A percentile compares a stretch with the other conserved stretches of the same genome.
phyloP scores from a whole-genome alignment of 2,113 vertebrate species.

The Spermophilus dauricus region DNA sequence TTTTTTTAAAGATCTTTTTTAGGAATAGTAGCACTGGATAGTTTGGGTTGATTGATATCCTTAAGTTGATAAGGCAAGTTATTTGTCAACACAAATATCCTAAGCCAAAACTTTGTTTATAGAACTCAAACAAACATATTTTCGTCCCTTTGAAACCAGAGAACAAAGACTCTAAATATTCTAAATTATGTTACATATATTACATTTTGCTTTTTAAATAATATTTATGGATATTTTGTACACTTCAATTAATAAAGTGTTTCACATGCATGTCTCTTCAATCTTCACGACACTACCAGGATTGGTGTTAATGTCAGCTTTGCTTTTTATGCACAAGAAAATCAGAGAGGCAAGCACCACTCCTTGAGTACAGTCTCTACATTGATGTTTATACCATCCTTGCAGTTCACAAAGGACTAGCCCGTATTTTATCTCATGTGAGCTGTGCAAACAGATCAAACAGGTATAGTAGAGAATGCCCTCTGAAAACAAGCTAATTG shows the following conservation, averaged over 20 bases:
- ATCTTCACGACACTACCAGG: not conserved
- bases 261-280: not conserved
- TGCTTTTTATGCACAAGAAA: not conserved
- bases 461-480: not conserved
- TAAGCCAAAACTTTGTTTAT: constrained; percentile 42
- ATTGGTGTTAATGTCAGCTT: not conserved
- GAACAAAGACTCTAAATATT: constrained; percentile 41
- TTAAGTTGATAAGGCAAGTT: constrained; percentile 33
- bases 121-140: not conserved
- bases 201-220: not conserved
- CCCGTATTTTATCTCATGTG: not conserved
- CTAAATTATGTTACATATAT: not conserved
- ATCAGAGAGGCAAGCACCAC: not conserved
- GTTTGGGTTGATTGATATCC: constrained; percentile 30
- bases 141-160: not conserved
- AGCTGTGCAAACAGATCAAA: not conserved
- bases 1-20: not conserved
- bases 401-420: not conserved
- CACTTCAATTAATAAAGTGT: not conserved
- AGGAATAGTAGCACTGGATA: not conserved
- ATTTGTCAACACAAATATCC: constrained; percentile 52
- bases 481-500: constrained; percentile 2
- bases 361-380: not conserved
- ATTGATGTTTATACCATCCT: not conserved
- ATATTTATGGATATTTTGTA: not conserved